phyloP scores from a whole-genome alignment of 2,113 vertebrate genomes.

The Antechinus flavipes region DNA sequence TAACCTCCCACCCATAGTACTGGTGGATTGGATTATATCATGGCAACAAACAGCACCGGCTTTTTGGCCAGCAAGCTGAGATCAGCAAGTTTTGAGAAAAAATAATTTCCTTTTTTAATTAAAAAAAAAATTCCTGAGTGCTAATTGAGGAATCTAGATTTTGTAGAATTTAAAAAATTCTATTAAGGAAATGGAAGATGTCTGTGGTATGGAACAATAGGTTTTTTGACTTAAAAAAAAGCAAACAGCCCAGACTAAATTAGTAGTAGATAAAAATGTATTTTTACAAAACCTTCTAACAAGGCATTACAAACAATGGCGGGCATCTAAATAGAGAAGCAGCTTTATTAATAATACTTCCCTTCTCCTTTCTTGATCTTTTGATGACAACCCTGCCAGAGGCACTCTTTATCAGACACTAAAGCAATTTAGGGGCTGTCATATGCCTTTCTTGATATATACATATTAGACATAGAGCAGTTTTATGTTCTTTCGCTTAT shows the following conservation, averaged over 20 bases:
- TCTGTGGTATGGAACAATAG: conserved; percentile 65
- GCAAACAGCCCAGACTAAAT: conserved; percentile 72
- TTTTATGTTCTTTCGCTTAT: conserved; percentile 85
- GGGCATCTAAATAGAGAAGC: conserved; percentile 78
- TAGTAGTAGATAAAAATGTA: conserved; percentile 80
- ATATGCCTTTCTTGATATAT: conserved; percentile 83
- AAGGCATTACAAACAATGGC: conserved; percentile 79
- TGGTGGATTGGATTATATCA: neutral
- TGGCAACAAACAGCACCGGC: neutral
- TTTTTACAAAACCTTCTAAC: conserved; percentile 71
- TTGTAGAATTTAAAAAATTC: conserved; percentile 67
- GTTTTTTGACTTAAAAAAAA: conserved; percentile 67
- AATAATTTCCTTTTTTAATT: neutral
- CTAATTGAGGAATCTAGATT: conserved; percentile 61
- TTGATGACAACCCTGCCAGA: conserved; percentile 82
- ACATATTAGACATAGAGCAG: conserved; percentile 83
- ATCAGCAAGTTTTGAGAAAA: neutral
- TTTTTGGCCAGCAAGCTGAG: neutral
- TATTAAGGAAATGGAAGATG: conserved; percentile 71
- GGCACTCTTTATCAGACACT: conserved; percentile 82
- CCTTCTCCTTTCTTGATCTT: conserved; percentile 78
- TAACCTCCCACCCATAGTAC: neutral
- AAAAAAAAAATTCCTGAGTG: neutral
- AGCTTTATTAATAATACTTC: conserved; percentile 84
- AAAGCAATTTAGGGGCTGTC: conserved; percentile 85